Evolutionary conservation across 2,888 invertebrate species (phyloP).

Genomic region (Drosophila sordidula): DNA sequence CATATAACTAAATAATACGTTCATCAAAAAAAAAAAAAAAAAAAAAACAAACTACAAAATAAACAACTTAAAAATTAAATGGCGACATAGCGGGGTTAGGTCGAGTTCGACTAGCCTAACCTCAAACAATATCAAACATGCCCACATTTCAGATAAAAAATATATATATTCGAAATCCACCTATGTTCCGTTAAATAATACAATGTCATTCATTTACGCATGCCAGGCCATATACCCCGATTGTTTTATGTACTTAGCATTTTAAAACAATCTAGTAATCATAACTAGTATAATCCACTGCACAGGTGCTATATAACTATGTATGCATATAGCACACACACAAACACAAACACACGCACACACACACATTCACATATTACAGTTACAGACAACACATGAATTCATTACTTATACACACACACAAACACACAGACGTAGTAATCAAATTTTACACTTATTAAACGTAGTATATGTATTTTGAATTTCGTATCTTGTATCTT

Average conservation of each 20-base stretch:
- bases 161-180: neutral
- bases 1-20: slow-evolving; percentile 14
- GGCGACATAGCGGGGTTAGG: neutral
- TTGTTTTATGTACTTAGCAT: neutral
- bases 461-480: slow-evolving; percentile 45
- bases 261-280: neutral
- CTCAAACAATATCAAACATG: neutral
- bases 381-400: neutral
- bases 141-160: slow-evolving; percentile 9
- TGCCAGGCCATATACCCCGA: slow-evolving; percentile 11
- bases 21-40: slow-evolving; percentile 1
- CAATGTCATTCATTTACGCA: slow-evolving; percentile 12
- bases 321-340: slow-evolving; percentile 7
- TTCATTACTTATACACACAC: slow-evolving; percentile 13
- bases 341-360: neutral
- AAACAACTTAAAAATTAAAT: neutral
- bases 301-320: slow-evolving; percentile 22
- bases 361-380: slow-evolving; percentile 6
- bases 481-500: slow-evolving; percentile 42
- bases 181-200: neutral
- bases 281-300: slow-evolving; percentile 8
- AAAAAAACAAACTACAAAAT: neutral
- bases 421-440: slow-evolving; percentile 13
- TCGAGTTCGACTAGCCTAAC: neutral
- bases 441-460: slow-evolving; percentile 32